Base-by-base conservation (phyloP, 2,888 invertebrate species). In the Megastigmus dorsalis region DNA sequence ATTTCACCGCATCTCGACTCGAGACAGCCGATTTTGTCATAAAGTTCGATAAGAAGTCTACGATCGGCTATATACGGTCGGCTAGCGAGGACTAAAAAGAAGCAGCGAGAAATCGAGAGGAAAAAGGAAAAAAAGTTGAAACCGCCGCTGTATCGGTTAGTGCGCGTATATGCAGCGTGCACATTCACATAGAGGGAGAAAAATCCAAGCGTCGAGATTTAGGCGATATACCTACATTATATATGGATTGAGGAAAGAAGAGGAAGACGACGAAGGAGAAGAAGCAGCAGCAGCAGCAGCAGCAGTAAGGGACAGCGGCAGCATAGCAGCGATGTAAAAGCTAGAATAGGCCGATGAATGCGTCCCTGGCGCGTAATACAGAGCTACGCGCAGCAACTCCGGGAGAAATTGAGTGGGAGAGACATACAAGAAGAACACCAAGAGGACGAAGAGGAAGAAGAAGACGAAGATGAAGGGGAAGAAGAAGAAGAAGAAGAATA, bases 311-410 rank as follows among this genome's bases (percentile, higher is more conserved):
- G 38, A 57, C 48, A 48, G 55, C 57, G 41, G 69, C 30, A 43
- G 38, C 43, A 41, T 41, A 28, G 43, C 18, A 62, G 62, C 45
- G 62, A 15, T 41, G 59, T 41, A 41, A 59, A 7, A 38, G 26
- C 23, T 36, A 50, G 71, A 71, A 71, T 71, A 71, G 65, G 65
- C 57, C 50, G 71, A 71, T 71, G 65, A 55, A 71, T 67, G 66
- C 67, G 73, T 60, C 67, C 73, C 50, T 73, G 67, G 62, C 59
- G 52, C 50, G 41, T 69, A 69, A 69, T 69, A 60, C 50, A 69
- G 41, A 48, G 38, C 33, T 59, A n/a, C n/a, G n/a, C 50, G 68
- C n/a, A 38, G 41, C n/a, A 30, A 50, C 36, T 36, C 43, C n/a
- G 52, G 45, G 45, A 67, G 54, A 65, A 57, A 62, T 43, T 60